Conservation (phyloP, 2,888 invertebrate species). For the Pammene fasciana region DNA sequence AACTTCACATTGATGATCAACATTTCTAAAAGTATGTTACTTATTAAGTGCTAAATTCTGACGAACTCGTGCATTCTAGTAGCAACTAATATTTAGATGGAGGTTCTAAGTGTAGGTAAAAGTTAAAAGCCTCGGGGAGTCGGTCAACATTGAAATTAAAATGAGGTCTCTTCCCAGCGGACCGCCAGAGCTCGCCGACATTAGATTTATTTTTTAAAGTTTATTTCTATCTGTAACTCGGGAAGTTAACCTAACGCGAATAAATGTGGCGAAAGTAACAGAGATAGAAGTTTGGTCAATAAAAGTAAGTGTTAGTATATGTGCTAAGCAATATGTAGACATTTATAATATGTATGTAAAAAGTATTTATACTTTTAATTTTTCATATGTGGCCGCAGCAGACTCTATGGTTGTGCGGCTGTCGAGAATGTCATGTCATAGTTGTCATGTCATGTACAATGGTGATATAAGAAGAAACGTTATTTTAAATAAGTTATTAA, state of each 20-base stretch:
- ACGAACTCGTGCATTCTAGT: not conserved
- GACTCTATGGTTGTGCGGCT: too few species aligned
- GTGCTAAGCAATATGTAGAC: not conserved
- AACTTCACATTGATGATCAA: too few species aligned
- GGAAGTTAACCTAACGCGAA: slow-evolving; percentile 13
- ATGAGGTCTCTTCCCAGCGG: slow-evolving; percentile 5
- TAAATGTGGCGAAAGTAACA: not conserved
- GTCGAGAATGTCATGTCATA: too few species aligned
- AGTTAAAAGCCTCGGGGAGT: slow-evolving; percentile 4
- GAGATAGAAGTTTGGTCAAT: not conserved
- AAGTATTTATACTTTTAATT: too few species aligned
- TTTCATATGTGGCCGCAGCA: too few species aligned
- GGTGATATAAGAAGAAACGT: too few species aligned
- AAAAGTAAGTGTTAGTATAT: not conserved
- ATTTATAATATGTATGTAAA: too few species aligned
- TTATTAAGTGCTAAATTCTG: too few species aligned
- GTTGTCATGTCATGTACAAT: too few species aligned
- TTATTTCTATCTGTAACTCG: slow-evolving; percentile 1
- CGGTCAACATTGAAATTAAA: slow-evolving; percentile 9
- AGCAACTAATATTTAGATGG: not conserved
- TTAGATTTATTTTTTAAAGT: slow-evolving; percentile 35
- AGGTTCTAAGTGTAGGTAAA: slow-evolving; percentile 5
- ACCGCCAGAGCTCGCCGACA: slow-evolving; percentile 7
- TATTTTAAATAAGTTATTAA: too few species aligned
- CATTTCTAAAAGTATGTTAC: too few species aligned